Evolutionary conservation across 2,113 vertebrate species (phyloP), one percentile per base, ranked within the genome.

Genomic region (Pleuronectes platessa): DNA sequence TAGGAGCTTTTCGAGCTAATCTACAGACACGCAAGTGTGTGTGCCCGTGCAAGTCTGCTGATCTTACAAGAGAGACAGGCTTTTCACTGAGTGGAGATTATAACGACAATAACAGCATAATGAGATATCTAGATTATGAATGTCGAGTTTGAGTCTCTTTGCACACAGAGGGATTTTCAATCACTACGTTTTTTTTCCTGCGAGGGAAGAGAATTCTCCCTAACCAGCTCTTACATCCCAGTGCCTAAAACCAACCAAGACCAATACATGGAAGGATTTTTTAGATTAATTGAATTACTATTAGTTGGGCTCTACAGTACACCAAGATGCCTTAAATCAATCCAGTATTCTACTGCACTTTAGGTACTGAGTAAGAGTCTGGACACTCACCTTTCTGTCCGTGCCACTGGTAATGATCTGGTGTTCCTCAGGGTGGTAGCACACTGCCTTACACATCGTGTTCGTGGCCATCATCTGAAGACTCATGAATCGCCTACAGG

Each of bases 341-440:
- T n/a, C 31, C 27, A 21, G 6, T 35, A 3, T 20, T 56, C 51
- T n/a, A 53, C 51, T 2, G 21, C 12, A 42, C 40, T 37, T 2
- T 37, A 2, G 35, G 31, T 31, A 31, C 5, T 31, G 31, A 31
- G 31, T 31, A 8, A 31, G 0, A 40, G 37, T 40, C 37, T 2
- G 3, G 3, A 42, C 11, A 11, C 61, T 1, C 18, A 97, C 97
- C 95, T 94, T 97, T 77, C 95, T 94, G 90, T 98, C 94, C 1
- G 95, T 96, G 74, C 96, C 97, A 12, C 96, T 93, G 80, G 96
- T 97, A 83, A 97, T 94, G 60, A 97, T 87, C 90, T 98, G 97
- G 89, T 95, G 93, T 74, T 96, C 96, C 11, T 97, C 96, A 0
- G 97, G 96, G 81, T 97, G 95, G 88, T 96, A 98, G 70, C 96